Evolutionary conservation across 2,888 invertebrate genomes (phyloP), one percentile per base, ranked within the genome.

Genomic region (Caenorhabditis sp.): DNA sequence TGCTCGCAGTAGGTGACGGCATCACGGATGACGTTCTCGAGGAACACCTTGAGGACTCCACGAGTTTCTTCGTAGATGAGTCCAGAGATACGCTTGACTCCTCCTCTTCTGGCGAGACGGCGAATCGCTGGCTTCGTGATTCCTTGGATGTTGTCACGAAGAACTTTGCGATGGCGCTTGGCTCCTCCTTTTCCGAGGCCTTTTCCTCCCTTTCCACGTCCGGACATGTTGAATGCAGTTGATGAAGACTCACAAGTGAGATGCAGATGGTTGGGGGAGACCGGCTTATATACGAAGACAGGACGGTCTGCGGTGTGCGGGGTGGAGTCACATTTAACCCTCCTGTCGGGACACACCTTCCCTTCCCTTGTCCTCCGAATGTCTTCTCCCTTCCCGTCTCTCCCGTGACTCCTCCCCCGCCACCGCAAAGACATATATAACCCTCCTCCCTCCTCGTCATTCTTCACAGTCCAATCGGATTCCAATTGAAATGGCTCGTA

Each of bases 1-100:
- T 96, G 96, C 92, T 96, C 96, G 0, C 96, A 96, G 93, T 96
- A 96, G 7, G 95, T 96, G 66, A 96, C 95, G n/a, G 96, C 95
- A 92, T 96, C 96, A 58, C 95, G 94, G 89, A 96, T 95, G 44
- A 96, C 95, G 92, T 95, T 95, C 92, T 96, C 95, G 80, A 96
- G 94, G 92, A 96, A 96, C 0, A 95, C 95, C 90, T 96, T 90
- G 44, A 90, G 88, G 44, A 90, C 90, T 58, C 89, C 89, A 72
- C 93, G 91, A 91, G 93, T 89, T 92, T 90, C 85, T 92, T 92
- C 90, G 79, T 90, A 88, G 86, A 89, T 87, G 83, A 90, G 89
- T 59, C 90, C 90, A 54, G 89, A 89, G 82, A 90, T 90, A 77
- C 90, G 89, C 84, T 90, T 90, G 76, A 90, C 94, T 86, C 93